Evolutionary conservation across 2,888 invertebrate species (phyloP), one percentile per base, ranked within the genome.

Genomic region (Leuctra nigra): DNA sequence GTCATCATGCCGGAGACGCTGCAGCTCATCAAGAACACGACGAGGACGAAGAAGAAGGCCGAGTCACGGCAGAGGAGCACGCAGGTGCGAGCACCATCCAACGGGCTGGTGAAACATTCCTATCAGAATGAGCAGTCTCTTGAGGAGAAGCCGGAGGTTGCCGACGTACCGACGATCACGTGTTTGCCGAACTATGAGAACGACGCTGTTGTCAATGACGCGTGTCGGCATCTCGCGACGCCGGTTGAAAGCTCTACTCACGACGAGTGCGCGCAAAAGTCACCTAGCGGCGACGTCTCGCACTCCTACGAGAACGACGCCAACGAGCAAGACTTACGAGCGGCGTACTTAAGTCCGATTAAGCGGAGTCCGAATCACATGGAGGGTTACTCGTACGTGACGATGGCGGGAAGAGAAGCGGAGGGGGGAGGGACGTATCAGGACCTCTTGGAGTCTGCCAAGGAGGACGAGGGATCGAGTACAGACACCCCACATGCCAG

Each of bases 331-430:
- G 29, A 29, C 6, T 29, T 11, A 11, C 6, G 11, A 11, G 38
- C 47, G 24, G 36, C 57, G 3, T 57, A 57, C 25, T 50, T 57
- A 22, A 57, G 53, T 24, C 57, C 57, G 36, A 54, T 57, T 39
- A 52, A 29, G 9, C 18, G 20, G 2, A 16, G n/a, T n/a, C n/a
- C n/a, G n/a, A n/a, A 50, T 6, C 33, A 50, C 18, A 35, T 33
- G 11, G 22, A 29, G 20, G 50, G 50, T 18, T 50, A 50, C 22
- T 50, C 50, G 16, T 50, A 50, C 20, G 50, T 50, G 9, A 22
- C 33, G 16, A 50, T 50, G 50, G 46, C 24, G 23, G 14, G 16
- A 3, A n/a, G 47, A 2, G 16, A 24, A 20, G 50, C 16, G 2
- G 33, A 18, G 33, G 50, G 20, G 11, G 50, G 33, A 20, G 33